phyloP scores from a whole-genome alignment of 2,888 invertebrate species.

The Drosophila atripex region DNA sequence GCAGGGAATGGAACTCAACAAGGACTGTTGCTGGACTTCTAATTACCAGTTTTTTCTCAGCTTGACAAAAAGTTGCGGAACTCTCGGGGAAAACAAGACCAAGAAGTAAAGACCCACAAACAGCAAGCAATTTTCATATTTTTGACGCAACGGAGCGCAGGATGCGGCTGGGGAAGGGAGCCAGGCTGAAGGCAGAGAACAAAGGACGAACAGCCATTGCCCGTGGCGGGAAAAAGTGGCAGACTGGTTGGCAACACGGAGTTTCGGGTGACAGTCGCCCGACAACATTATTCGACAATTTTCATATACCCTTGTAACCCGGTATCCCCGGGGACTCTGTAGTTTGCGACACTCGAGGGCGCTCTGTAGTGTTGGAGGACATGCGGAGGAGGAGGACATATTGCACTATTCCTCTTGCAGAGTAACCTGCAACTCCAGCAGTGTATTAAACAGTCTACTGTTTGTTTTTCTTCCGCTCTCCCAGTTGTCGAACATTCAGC shows the following conservation, averaged over 20 bases:
- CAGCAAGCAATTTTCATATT: constrained; percentile 66
- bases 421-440: neutral
- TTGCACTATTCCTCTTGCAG: too few relatives aligned
- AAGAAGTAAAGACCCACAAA: constrained; percentile 25
- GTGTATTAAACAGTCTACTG: neutral
- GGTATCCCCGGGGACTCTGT: constrained; percentile 1
- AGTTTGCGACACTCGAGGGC: constrained; percentile 4
- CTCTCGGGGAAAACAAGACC: constrained; percentile 6
- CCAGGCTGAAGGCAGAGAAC: constrained; percentile 4
- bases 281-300: constrained; percentile 47
- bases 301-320: constrained; percentile 24
- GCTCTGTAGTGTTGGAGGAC: too few relatives aligned
- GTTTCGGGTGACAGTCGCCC: constrained; percentile 18
- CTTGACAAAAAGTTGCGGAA: neutral
- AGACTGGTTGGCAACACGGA: constrained; percentile 29
- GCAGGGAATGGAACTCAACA: neutral
- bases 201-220: constrained; percentile 43
- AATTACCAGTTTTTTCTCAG: neutral
- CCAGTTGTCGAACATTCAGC: constrained; percentile 69
- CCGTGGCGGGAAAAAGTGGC: constrained; percentile 48
- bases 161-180: constrained; percentile 17
- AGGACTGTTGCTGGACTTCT: neutral
- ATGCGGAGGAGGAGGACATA: too few relatives aligned
- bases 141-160: constrained; percentile 49
- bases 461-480: constrained; percentile 35